These are phyloP conservation scores for Brachyptera putata DNA, from an alignment of 2,888 invertebrate genomes.

Conservation along the genomic window DNA sequence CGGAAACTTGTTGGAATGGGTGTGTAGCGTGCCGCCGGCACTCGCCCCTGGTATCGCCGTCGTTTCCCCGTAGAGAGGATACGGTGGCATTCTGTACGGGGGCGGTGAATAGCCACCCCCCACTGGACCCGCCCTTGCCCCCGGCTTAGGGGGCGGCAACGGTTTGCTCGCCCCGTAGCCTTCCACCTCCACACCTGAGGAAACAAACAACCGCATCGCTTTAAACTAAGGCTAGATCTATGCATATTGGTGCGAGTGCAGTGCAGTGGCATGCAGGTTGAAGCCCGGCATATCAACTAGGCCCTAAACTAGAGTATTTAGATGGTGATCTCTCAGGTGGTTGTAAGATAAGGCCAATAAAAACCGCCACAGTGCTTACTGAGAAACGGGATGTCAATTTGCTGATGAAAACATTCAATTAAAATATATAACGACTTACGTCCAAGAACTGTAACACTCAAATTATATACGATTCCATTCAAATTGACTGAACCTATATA, in stretches of 20 bases:
- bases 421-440: too few relatives aligned
- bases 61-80: conserved; percentile 57
- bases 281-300: not conserved
- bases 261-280: not conserved
- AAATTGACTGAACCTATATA: too few relatives aligned
- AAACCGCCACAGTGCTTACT: too few relatives aligned
- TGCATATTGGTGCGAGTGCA: too few relatives aligned
- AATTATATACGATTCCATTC: too few relatives aligned
- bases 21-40: conserved; percentile 55
- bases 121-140: conserved; percentile 37
- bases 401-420: too few relatives aligned
- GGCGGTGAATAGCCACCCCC: conserved; percentile 43
- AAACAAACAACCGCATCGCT: not conserved
- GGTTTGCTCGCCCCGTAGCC: conserved; percentile 57
- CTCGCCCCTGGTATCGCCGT: conserved; percentile 49
- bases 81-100: conserved; percentile 67
- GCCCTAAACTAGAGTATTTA: too few relatives aligned
- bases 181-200: conserved; percentile 41
- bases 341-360: too few relatives aligned
- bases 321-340: too few relatives aligned
- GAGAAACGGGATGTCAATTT: too few relatives aligned
- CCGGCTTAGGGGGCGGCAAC: conserved; percentile 58
- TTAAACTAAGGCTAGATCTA: too few relatives aligned
- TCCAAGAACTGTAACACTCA: too few relatives aligned
- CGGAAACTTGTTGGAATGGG: conserved; percentile 75